These are phyloP conservation scores for Melanotaenia trifasciata DNA, from an alignment of 2,797 vertebrate species.

Conservation along the genomic window DNA sequence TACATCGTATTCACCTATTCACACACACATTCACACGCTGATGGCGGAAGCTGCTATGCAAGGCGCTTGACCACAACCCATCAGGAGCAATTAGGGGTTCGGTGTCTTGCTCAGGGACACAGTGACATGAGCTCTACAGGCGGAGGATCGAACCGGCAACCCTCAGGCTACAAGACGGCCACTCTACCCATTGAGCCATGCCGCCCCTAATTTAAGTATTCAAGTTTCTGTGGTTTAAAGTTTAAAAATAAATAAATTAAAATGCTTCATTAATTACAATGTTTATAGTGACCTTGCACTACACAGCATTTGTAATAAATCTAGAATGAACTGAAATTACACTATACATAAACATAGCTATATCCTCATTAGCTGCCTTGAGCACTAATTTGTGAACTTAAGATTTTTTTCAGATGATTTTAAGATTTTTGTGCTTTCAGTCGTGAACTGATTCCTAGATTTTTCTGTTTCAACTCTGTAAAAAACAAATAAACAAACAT, in stretches of 20 bases:
- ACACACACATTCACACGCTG: no score
- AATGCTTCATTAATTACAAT: neutral
- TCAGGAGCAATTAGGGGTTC: no score
- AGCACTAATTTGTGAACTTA: constrained; percentile 13
- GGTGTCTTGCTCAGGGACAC: no score
- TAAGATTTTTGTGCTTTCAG: constrained; percentile 14
- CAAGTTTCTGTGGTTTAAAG: neutral
- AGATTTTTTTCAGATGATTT: constrained; percentile 6
- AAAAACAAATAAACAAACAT: no score
- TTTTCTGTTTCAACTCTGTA: neutral
- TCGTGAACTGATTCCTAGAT: neutral
- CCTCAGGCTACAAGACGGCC: no score
- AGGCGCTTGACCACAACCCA: no score
- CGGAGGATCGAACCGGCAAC: no score
- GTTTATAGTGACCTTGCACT: constrained; percentile 1
- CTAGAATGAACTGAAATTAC: neutral
- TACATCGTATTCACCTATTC: no score
- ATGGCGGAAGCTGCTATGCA: no score
- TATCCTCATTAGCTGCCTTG: neutral
- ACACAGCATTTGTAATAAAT: neutral
- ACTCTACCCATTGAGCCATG: no score
- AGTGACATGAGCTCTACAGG: no score
- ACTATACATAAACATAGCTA: neutral
- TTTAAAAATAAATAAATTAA: neutral
- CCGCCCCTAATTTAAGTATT: neutral